phyloP scores from a whole-genome alignment of 2,888 invertebrate species.

The Hedychridium roseum region DNA sequence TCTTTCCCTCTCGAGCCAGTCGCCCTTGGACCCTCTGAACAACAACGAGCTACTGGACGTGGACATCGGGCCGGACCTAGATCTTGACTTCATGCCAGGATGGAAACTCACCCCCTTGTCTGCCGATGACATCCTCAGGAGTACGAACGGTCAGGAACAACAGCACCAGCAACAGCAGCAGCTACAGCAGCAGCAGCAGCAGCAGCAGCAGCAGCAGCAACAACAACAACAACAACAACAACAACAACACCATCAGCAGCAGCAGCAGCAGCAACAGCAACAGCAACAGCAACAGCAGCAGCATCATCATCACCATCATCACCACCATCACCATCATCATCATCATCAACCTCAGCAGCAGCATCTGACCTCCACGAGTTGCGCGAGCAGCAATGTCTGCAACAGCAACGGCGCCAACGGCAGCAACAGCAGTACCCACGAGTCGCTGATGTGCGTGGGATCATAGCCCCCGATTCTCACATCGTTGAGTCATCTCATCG shows the following conservation, averaged over 20 bases:
- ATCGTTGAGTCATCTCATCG: slow-evolving; percentile 61
- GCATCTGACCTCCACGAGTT: slow-evolving; percentile 31
- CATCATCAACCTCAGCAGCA: slow-evolving; percentile 25
- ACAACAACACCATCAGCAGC: slow-evolving; percentile 30
- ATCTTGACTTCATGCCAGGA: slow-evolving; percentile 71
- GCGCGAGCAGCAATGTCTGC: slow-evolving; percentile 33
- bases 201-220: slow-evolving; percentile 41
- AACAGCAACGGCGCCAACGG: slow-evolving; percentile 33
- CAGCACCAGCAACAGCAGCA: slow-evolving; percentile 31
- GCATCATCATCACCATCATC: slow-evolving; percentile 32
- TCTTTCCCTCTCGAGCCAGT: slow-evolving; percentile 84
- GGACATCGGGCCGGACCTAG: slow-evolving; percentile 70
- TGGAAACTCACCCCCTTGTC: slow-evolving; percentile 67
- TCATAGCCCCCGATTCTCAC: slow-evolving; percentile 62
- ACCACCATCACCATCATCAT: slow-evolving; percentile 22
- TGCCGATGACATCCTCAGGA: slow-evolving; percentile 65
- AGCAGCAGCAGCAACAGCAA: slow-evolving; percentile 37
- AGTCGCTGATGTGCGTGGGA: slow-evolving; percentile 61
- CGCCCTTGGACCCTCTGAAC: slow-evolving; percentile 82
- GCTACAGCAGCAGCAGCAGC: slow-evolving; percentile 39
- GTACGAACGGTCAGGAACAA: slow-evolving; percentile 47
- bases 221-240: slow-evolving; percentile 31
- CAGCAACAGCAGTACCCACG: slow-evolving; percentile 55
- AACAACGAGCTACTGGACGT: slow-evolving; percentile 78
- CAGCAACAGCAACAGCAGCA: slow-evolving; percentile 34